phyloP scores from a whole-genome alignment of 2,797 vertebrate genomes.

The Pipistrellus pygmaeus region DNA sequence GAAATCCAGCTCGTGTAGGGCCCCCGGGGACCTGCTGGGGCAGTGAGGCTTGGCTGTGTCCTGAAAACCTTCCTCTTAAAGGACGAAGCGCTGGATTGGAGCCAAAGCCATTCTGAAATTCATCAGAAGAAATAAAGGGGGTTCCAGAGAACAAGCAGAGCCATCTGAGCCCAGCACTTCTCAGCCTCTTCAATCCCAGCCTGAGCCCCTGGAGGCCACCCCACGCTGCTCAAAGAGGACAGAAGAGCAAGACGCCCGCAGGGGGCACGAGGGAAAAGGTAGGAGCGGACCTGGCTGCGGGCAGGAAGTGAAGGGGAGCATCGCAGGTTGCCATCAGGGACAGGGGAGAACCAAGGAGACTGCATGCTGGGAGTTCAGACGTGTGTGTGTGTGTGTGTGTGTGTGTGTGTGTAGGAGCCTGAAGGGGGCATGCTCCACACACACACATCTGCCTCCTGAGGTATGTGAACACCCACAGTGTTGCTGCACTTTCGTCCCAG shows the following conservation, averaged over 20 bases:
- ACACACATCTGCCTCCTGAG: too few species aligned
- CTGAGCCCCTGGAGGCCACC: conserved; percentile 80
- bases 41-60: background rate
- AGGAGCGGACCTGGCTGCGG: too few species aligned
- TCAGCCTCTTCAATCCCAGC: conserved; percentile 79
- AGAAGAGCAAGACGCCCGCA: too few species aligned
- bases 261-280: too few species aligned
- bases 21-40: background rate
- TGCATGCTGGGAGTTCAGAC: background rate
- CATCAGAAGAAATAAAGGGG: conserved; percentile 96
- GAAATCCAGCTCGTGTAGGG: background rate
- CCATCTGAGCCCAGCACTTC: conserved; percentile 71
- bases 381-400: too few species aligned
- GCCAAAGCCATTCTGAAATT: conserved; percentile 92
- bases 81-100: conserved; percentile 96
- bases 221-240: too few species aligned
- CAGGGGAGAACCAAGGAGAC: too few species aligned
- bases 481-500: background rate
- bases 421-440: too few species aligned
- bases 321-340: too few species aligned
- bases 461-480: too few species aligned
- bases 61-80: conserved; percentile 79
- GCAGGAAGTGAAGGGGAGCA: too few species aligned
- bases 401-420: too few species aligned
- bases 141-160: conserved; percentile 87